Evolutionary conservation across 1,140 invertebrate species (phyloP).

Genomic region (Maconellicoccus hirsutus): DNA sequence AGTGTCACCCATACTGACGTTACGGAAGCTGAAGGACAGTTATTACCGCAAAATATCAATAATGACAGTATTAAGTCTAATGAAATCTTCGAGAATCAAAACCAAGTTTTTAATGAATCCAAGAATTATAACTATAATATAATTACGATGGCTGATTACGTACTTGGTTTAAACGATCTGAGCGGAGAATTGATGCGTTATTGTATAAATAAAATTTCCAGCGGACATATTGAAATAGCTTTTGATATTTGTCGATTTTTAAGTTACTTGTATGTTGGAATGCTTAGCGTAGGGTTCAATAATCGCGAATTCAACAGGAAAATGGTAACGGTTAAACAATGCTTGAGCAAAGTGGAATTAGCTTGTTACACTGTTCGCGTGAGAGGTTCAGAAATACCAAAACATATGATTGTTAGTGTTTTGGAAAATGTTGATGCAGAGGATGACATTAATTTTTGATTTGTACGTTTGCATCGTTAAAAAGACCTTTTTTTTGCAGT

Average conservation of each 20-base stretch:
- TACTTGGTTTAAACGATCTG: slow-evolving; percentile 76
- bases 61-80: no score
- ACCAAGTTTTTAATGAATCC: slow-evolving; percentile 34
- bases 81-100: no score
- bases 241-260: slow-evolving; percentile 57
- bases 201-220: slow-evolving; percentile 69
- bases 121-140: slow-evolving; percentile 17
- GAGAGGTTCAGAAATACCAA: slow-evolving; percentile 63
- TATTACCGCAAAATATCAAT: no score
- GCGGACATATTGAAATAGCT: slow-evolving; percentile 65
- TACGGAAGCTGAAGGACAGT: no score
- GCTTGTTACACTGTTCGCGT: slow-evolving; percentile 74
- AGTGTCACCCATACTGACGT: no score
- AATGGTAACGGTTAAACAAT: slow-evolving; percentile 52
- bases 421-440: slow-evolving; percentile 33
- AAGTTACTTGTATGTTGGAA: slow-evolving; percentile 57
- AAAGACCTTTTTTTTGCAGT: no score
- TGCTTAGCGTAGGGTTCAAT: slow-evolving; percentile 43
- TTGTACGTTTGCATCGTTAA: no score
- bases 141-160: slow-evolving; percentile 54
- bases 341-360: slow-evolving; percentile 68
- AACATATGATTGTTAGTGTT: slow-evolving; percentile 49
- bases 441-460: slow-evolving; percentile 23
- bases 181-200: slow-evolving; percentile 83
- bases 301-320: slow-evolving; percentile 62